Conservation (phyloP, 1,140 invertebrate species). For the Pseudomyrmex cubaensis region DNA sequence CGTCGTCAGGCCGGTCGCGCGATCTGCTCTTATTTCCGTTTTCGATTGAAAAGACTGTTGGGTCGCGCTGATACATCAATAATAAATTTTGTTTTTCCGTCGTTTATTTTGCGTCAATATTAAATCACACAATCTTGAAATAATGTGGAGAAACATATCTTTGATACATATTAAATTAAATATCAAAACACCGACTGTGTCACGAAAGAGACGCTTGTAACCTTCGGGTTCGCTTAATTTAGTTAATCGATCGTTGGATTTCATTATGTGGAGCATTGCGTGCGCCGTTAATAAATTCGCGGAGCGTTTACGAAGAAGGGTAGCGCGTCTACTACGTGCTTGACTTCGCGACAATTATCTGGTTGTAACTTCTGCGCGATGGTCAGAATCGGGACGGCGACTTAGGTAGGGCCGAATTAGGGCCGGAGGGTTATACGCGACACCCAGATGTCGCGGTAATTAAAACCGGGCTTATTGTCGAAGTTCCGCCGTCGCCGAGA, state of each 20-base stretch:
- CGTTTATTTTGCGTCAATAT: too few species aligned
- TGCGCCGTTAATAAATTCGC: constrained; percentile 47
- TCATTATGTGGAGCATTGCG: constrained; percentile 52
- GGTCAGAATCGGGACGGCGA: constrained; percentile 73
- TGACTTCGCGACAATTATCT: constrained; percentile 78
- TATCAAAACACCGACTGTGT: neutral
- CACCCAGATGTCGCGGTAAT: constrained; percentile 84
- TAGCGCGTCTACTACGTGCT: constrained; percentile 50
- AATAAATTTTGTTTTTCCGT: too few species aligned
- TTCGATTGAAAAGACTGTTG: neutral
- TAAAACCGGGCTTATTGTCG: constrained; percentile 83
- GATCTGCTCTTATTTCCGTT: neutral
- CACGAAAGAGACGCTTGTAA: neutral
- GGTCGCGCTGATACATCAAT: too few species aligned
- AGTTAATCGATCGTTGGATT: constrained; percentile 47
- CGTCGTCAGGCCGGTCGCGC: neutral
- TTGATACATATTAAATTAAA: neutral
- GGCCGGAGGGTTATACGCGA: constrained; percentile 79
- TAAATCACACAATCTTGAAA: too few species aligned
- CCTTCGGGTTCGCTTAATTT: constrained; percentile 28
- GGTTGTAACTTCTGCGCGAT: constrained; percentile 81
- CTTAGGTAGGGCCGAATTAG: constrained; percentile 68
- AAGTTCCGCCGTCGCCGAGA: constrained; percentile 77
- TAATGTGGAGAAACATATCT: neutral
- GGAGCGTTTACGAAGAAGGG: constrained; percentile 43